phyloP scores from a whole-genome alignment of 2,888 invertebrate genomes.

The Asteroscopus sphinx region DNA sequence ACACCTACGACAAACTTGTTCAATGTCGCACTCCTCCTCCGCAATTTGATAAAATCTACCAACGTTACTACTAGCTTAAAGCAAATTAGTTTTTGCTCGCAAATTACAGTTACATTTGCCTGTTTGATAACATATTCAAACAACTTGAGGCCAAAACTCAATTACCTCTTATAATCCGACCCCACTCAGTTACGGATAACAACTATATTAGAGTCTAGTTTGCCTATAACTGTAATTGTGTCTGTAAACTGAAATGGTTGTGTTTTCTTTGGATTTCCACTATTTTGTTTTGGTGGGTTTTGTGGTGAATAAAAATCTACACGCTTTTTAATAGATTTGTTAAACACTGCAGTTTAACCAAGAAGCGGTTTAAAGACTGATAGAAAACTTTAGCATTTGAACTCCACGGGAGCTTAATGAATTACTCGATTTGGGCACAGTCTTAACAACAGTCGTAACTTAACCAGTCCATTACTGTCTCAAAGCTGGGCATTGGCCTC shows the following conservation, averaged over 20 bases:
- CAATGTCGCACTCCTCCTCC: constrained; percentile 3
- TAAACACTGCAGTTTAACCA: too few relatives aligned
- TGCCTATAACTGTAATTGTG: constrained; percentile 40
- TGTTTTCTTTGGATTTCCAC: constrained; percentile 1
- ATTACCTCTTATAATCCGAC: constrained; percentile 59
- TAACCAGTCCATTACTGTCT: too few relatives aligned
- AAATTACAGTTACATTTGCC: constrained; percentile 52
- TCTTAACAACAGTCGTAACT: too few relatives aligned
- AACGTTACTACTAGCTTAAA: constrained; percentile 21
- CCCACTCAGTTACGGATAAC: constrained; percentile 48
- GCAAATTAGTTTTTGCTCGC: constrained; percentile 57
- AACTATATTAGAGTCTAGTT: constrained; percentile 37
- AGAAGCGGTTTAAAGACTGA: too few relatives aligned
- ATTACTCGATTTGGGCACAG: too few relatives aligned
- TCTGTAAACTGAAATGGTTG: constrained; percentile 20
- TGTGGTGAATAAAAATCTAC: too few relatives aligned
- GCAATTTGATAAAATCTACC: constrained; percentile 30
- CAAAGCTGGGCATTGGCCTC: too few relatives aligned
- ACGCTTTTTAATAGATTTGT: too few relatives aligned
- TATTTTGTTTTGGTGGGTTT: too few relatives aligned
- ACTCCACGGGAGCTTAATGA: too few relatives aligned
- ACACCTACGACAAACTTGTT: constrained; percentile 1
- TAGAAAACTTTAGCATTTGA: too few relatives aligned
- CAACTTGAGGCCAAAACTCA: constrained; percentile 53
- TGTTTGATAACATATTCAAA: constrained; percentile 58